Evolutionary conservation across 2,113 vertebrate species (phyloP), one percentile per base, ranked within the genome.

Genomic region (Bubo scandiacus): DNA sequence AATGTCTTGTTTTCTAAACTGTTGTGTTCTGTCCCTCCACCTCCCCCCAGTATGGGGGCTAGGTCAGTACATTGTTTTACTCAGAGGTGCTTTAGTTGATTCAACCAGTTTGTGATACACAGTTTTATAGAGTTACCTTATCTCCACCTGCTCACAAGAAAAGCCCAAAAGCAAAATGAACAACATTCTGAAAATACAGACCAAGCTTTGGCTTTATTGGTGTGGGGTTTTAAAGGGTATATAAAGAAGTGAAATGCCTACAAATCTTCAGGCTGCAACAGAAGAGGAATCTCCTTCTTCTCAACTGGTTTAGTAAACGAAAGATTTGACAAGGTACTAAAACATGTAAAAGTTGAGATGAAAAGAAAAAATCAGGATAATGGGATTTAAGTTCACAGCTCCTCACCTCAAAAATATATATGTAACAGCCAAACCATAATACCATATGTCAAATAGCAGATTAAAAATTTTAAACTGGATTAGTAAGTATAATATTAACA

Each of bases 1-100:
- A 67, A 42, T 0, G 1, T 23, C 30, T 51, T 52, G 14, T n/a
- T 90, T 82, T 32, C 61, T 55, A 42, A 63, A 34, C 14, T 20
- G 8, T 29, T 43, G 6, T 40, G 30, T 32, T 42, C 16, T 47
- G 19, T 13, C 9, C 18, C 3, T 4, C 11, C 12, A 3, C 11
- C 18, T 42, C 6, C 12, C 25, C 18, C 1, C 14, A n/a, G 26
- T 6, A 12, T 2, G 12, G 11, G 4, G 5, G 3, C 6, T 10
- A 14, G 43, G 8, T 49, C 43, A 74, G 10, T 13, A 13, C 20
- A 5, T 30, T 63, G 7, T 58, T 81, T 82, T 22, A 52, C 18
- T 63, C n/a, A 32, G 47, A 36, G 6, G 5, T 23, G n/a, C 9
- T 47, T 10, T 15, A n/a, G 25, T 26, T 0, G 0, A 51, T 51